Conservation (phyloP, 2,113 vertebrate species). For the Carettochelys insculpta region DNA sequence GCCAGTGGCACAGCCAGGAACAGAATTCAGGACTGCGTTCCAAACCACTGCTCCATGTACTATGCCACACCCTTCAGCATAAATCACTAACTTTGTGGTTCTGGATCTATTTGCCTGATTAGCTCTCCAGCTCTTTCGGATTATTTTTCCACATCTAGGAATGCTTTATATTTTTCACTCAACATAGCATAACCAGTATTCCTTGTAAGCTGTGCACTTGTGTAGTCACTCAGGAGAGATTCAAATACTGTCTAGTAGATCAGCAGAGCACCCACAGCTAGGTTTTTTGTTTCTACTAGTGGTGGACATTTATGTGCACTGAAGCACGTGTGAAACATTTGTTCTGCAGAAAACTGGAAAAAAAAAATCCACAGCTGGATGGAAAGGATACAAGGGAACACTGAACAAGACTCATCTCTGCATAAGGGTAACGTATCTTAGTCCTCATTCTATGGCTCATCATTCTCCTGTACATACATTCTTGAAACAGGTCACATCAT, state of each 20-base stretch:
- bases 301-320: too few species aligned
- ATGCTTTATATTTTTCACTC: background rate
- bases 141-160: background rate
- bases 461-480: background rate
- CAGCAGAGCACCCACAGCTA: too few species aligned
- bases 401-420: fast-evolving
- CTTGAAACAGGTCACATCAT: background rate
- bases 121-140: background rate
- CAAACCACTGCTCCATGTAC: too few species aligned
- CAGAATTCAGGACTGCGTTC: background rate
- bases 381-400: too few species aligned
- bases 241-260: too few species aligned
- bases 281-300: too few species aligned
- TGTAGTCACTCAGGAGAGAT: too few species aligned
- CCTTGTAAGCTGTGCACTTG: too few species aligned
- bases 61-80: background rate
- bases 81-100: background rate
- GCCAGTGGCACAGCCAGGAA: background rate
- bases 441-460: fast-evolving
- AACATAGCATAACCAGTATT: background rate
- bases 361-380: too few species aligned
- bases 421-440: background rate
- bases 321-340: too few species aligned
- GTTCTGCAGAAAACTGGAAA: too few species aligned
- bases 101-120: background rate